Base-by-base conservation (phyloP, 2,888 invertebrate species). In the Syrphus vitripennis region DNA sequence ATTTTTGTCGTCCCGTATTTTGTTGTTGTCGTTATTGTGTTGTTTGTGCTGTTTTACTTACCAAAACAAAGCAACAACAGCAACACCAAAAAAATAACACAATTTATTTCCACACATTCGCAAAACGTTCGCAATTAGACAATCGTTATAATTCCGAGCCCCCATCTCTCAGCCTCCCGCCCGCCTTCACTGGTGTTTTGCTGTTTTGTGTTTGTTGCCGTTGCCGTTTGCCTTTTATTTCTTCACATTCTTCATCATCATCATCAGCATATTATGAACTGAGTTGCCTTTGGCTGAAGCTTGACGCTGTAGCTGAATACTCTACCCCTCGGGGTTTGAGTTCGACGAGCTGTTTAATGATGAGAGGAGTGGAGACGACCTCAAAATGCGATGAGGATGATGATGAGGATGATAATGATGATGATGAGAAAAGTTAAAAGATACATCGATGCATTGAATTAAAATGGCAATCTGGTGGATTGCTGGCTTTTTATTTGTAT, bases 111-210 rank as follows among this genome's bases (percentile, higher is more conserved):
- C 70, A 77, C 77, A 77, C 81, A 81, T 77, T 86, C 72, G 82
- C 86, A 86, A 86, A 86, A 77, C 86, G 77, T 65, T 86, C 82
- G 86, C 82, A 86, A 86, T 86, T 86, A 86, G 86, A 86, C 86
- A 86, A 86, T 86, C 86, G 82, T 82, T 82, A 82, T 86, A 86
- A 78, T 86, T 86, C 69, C 71, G 26, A 63, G 61, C 34, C 31
- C 48, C 21, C 71, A 59, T 48, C 42, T 48, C 42, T 14, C 55
- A 29, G 14, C 29, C 53, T 19, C 37, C 40, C 67, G 48, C 67
- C 67, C 6, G 4, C 50, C 50, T 2, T 5, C 42, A 29, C 10
- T 67, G 67, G 55, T 55, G 70, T 42, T n/a, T n/a, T 55, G 70
- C 55, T 55, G 70, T 70, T 45, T 6, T 3, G 29, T 55, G 37